Evolutionary conservation across 2,888 invertebrate species (phyloP).

Genomic region (Apotomis capreana): DNA sequence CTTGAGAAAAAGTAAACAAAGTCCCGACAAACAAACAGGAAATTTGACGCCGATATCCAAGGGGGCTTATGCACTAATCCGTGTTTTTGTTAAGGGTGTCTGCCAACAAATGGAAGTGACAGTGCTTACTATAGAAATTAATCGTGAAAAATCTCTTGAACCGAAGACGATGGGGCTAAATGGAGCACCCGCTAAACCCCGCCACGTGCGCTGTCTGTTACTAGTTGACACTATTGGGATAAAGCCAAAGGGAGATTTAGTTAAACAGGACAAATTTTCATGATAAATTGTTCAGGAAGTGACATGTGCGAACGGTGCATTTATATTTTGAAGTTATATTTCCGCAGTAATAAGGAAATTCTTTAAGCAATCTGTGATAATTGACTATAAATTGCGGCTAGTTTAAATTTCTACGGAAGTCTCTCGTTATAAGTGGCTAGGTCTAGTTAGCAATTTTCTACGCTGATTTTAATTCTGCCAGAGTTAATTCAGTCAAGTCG

Average conservation of each 20-base stretch:
- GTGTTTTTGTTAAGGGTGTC: slow-evolving; percentile 78
- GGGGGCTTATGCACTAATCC: slow-evolving; percentile 76
- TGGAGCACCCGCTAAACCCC: slow-evolving; percentile 67
- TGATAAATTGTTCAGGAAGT: slow-evolving; percentile 52
- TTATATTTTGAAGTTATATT: slow-evolving; percentile 47
- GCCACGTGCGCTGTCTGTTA: slow-evolving; percentile 80
- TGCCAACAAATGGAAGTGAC: slow-evolving; percentile 80
- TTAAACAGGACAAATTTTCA: slow-evolving; percentile 53
- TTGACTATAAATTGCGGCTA: slow-evolving; percentile 31
- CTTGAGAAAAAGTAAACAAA: slow-evolving; percentile 59
- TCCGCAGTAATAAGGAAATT: slow-evolving; percentile 40
- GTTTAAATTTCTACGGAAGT: slow-evolving; percentile 31
- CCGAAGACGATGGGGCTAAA: slow-evolving; percentile 59
- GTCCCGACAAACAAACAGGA: slow-evolving; percentile 70
- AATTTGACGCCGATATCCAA: slow-evolving; percentile 70
- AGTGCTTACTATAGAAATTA: slow-evolving; percentile 76
- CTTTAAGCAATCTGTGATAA: slow-evolving; percentile 32
- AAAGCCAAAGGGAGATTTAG: slow-evolving; percentile 64
- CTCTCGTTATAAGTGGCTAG: slow-evolving; percentile 29
- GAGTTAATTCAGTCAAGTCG: slow-evolving; percentile 4
- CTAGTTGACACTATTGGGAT: slow-evolving; percentile 76
- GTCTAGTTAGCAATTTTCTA: slow-evolving; percentile 30
- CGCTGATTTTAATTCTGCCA: slow-evolving; percentile 8
- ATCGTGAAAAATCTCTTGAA: slow-evolving; percentile 79
- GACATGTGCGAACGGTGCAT: slow-evolving; percentile 45